Evolutionary conservation across 1,140 invertebrate genomes (phyloP), one percentile per base, ranked within the genome.

Genomic region (Cyphomyrmex costatus): DNA sequence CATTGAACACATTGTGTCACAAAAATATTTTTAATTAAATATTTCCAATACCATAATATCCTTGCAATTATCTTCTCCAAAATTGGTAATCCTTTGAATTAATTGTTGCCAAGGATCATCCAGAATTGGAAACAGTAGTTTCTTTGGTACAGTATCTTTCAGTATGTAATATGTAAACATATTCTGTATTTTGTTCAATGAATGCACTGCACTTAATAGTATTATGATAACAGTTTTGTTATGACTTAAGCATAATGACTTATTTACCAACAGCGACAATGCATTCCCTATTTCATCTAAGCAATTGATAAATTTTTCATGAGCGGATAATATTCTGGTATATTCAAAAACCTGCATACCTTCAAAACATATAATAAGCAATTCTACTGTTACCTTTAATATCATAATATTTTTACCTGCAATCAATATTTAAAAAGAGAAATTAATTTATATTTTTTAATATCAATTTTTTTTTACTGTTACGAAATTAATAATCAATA

Each of bases 341-440:
- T 91, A 36, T 61, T 93, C 90, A 70, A 92, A 90, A 56, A 94
- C 85, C 42, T 82, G 79, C 27, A 92, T 85, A 56, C 91, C 88
- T 46, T 93, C 77, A 21, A 93, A 90, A 82, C 87, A 53, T 56
- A 71, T 87, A 58, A 88, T 24, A n/a, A 92, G 80, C 7, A 94
- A 85, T 86, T 92, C 89, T 51, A 87, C 71, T 5, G 86, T 89
- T 24, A 56, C 86, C 78, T 85, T 85, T 21, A 93, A 61, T 63
- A 94, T 88, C 42, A 90, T 79, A 77, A 73, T 46, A 77, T 78
- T 60, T 33, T 77, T 77, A 74, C 74, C 93, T 94, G 60, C 33
- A 93, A 92, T 60, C 16, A 10, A 83, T 60, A 84, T 68, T 88
- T 1, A 65, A 86, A 51, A 65, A 51, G 49, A 76, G 27, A 86